A percentile compares a stretch with the other conserved stretches of the same genome.
Evolutionary conservation across 1,140 invertebrate species (phyloP).

Genomic region (Drosophila bocki): DNA sequence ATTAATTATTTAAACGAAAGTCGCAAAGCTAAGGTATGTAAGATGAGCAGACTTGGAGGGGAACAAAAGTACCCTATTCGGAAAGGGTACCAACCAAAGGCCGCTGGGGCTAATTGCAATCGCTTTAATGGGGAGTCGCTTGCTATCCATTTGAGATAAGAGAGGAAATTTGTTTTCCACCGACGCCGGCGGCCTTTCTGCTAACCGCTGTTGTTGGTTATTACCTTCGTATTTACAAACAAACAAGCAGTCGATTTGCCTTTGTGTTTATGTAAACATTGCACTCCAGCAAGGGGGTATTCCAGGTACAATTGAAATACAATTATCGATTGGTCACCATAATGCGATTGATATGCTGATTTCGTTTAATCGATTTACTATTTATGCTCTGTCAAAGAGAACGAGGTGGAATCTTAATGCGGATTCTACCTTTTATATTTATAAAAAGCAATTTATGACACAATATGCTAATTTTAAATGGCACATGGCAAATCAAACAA

Average conservation of each 20-base stretch:
- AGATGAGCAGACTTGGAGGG: not conserved
- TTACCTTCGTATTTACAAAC: conserved; percentile 47
- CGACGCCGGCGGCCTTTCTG: conserved; percentile 37
- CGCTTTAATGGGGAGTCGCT: conserved; percentile 57
- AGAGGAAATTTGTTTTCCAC: conserved; percentile 68
- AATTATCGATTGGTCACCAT: conserved; percentile 40
- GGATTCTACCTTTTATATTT: conserved; percentile 18
- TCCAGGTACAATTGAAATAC: conserved; percentile 18
- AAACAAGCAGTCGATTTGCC: conserved; percentile 27
- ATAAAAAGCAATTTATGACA: conserved; percentile 10
- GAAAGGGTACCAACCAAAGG: conserved; percentile 43
- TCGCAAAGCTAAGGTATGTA: not conserved
- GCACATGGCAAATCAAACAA: conserved; percentile 32
- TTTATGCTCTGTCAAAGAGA: conserved; percentile 22
- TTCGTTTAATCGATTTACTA: conserved; percentile 52
- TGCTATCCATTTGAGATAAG: conserved; percentile 57
- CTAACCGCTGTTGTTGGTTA: too few relatives aligned
- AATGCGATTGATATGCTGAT: conserved; percentile 61
- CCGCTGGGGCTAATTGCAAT: conserved; percentile 68
- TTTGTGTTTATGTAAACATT: conserved; percentile 42
- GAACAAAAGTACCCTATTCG: conserved; percentile 6
- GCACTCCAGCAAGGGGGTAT: conserved; percentile 7
- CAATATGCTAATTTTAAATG: conserved; percentile 31
- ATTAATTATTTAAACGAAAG: conserved; percentile 13
- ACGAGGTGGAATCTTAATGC: conserved; percentile 3